Percentiles rank a stretch among this genome's conserved stretches.
Conservation (phyloP, 2,888 invertebrate genomes). For the Metopia argyrocephala region DNA sequence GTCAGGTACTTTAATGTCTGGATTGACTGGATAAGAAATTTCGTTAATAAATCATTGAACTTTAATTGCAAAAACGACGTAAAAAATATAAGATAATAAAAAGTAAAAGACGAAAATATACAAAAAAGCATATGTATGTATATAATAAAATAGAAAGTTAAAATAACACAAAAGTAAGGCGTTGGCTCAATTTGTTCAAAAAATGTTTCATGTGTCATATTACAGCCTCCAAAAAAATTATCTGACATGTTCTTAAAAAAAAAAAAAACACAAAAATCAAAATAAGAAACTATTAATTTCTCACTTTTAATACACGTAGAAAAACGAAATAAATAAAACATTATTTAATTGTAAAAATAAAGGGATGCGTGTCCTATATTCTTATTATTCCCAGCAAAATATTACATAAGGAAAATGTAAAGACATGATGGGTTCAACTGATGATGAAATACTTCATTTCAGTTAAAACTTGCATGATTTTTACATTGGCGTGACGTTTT, state of each 20-base stretch:
- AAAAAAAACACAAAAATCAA: not conserved
- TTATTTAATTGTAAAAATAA: too few species aligned
- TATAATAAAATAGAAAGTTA: conserved; percentile 51
- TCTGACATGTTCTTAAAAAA: too few species aligned
- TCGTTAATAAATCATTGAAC: conserved; percentile 42
- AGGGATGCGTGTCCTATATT: too few species aligned
- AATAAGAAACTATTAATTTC: not conserved
- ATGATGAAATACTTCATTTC: too few species aligned
- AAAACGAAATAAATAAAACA: too few species aligned
- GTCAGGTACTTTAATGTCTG: not conserved
- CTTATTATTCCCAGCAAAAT: too few species aligned
- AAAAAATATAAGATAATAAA: not conserved
- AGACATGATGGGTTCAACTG: too few species aligned
- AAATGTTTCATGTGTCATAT: conserved; percentile 33
- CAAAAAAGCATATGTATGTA: not conserved
- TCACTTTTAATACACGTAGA: too few species aligned
- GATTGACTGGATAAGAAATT: conserved; percentile 26
- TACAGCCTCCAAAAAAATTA: conserved; percentile 41
- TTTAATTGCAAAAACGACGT: conserved; percentile 17
- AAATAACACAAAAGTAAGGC: conserved; percentile 38
- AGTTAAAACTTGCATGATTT: too few species aligned
- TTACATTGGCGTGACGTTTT: too few species aligned
- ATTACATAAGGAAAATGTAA: too few species aligned
- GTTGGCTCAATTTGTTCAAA: conserved; percentile 52
- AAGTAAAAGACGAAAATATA: too few species aligned